Evolutionary conservation across 30 jellyfish, hydroid and myxozoan genomes (phyloP).

Genomic region (Aurelia aurita complex sp. Pacific): DNA sequence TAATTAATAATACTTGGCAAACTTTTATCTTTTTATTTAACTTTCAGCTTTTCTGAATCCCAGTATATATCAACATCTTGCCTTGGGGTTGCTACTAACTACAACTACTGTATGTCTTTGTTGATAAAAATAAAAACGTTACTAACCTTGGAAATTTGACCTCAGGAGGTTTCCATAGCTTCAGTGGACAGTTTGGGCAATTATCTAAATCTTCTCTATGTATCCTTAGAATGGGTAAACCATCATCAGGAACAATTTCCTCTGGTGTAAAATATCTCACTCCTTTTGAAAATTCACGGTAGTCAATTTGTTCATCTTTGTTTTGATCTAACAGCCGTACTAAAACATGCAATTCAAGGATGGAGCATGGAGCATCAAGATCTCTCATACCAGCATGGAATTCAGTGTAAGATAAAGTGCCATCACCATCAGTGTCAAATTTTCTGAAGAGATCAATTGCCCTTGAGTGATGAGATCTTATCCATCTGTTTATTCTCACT

Average conservation of each 20-base stretch:
- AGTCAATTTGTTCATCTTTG: slow-evolving; percentile 57
- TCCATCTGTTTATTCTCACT: slow-evolving; percentile 66
- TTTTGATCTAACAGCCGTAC: slow-evolving; percentile 62
- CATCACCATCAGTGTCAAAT: slow-evolving; percentile 83
- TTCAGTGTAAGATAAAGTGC: slow-evolving; percentile 61
- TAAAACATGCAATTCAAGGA: slow-evolving; percentile 64
- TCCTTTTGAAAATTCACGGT: slow-evolving; percentile 79
- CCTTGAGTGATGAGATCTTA: slow-evolving; percentile 55
- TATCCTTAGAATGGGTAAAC: slow-evolving; percentile 68
- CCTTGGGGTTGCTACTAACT: no score
- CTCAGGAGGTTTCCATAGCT: slow-evolving; percentile 55
- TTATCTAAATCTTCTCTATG: slow-evolving; percentile 55
- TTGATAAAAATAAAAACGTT: neutral
- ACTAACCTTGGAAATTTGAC: slow-evolving; percentile 63
- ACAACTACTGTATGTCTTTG: neutral
- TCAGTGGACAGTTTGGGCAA: slow-evolving; percentile 63
- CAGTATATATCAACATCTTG: no score
- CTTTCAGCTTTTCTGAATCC: no score
- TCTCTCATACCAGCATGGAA: slow-evolving; percentile 85
- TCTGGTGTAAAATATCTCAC: slow-evolving; percentile 70
- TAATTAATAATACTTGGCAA: no score
- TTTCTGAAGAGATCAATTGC: slow-evolving; percentile 76
- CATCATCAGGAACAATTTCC: slow-evolving; percentile 73
- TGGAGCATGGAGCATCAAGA: slow-evolving; percentile 78
- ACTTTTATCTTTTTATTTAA: no score